Percentiles rank a stretch among this genome's conserved stretches.
phyloP scores from a whole-genome alignment of 2,888 invertebrate species.

The Theretra japonica region DNA sequence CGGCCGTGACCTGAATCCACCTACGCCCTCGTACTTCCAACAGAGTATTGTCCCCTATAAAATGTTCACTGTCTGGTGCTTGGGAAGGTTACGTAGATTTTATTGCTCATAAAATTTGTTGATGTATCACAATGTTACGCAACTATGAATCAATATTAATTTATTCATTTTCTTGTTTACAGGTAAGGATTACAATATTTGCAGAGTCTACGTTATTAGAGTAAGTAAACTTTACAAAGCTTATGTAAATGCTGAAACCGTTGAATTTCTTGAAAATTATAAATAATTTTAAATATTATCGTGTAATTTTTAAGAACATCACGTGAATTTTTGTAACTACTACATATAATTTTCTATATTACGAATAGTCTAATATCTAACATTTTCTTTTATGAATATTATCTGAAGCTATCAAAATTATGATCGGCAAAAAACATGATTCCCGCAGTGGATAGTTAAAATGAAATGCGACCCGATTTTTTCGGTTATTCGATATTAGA shows the following conservation, averaged over 20 bases:
- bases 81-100: neutral
- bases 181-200: neutral
- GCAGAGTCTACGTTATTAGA: neutral
- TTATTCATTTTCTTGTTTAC: neutral
- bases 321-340: too few species aligned
- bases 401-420: too few species aligned
- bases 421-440: too few species aligned
- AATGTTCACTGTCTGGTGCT: constrained; percentile 6
- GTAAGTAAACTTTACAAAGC: neutral
- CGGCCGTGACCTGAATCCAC: constrained; percentile 14
- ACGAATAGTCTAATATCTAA: too few species aligned
- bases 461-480: too few species aligned
- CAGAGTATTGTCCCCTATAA: neutral
- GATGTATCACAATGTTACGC: neutral
- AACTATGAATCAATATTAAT: neutral
- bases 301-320: too few species aligned
- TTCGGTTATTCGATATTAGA: too few species aligned
- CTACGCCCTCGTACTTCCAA: neutral
- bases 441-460: too few species aligned
- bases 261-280: neutral
- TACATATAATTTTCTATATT: too few species aligned
- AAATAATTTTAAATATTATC: neutral
- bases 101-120: constrained; percentile 5
- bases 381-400: too few species aligned
- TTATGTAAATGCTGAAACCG: neutral